Evolutionary conservation across 2,113 vertebrate genomes (phyloP).

Genomic region (Rhea americana): DNA sequence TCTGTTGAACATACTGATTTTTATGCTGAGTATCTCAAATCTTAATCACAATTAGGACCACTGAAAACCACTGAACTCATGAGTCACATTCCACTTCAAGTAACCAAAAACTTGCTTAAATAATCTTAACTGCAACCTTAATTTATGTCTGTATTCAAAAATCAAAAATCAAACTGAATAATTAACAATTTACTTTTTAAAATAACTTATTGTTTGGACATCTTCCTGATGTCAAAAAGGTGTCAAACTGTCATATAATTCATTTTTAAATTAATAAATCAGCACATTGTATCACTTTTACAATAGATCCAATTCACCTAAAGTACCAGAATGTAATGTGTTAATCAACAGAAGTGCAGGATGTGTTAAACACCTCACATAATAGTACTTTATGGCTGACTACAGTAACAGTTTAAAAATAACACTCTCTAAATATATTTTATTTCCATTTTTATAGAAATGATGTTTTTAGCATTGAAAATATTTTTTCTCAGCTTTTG

Average conservation of each 20-base stretch:
- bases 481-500: background rate
- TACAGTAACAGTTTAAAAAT: background rate
- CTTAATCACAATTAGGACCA: background rate
- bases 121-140: background rate
- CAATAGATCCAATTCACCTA: background rate
- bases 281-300: background rate
- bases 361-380: background rate
- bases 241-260: background rate
- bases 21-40: background rate
- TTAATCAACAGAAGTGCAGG: background rate
- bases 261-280: slow-evolving; percentile 3
- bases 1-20: background rate
- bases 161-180: background rate
- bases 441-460: background rate
- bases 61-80: background rate
- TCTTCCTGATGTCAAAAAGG: background rate
- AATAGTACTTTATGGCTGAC: background rate
- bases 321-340: background rate
- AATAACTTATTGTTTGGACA: background rate
- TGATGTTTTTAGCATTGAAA: background rate
- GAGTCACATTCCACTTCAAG: background rate
- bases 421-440: background rate
- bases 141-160: background rate
- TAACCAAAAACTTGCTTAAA: background rate
- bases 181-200: background rate